These are phyloP conservation scores for Pomatostomus ruficeps DNA, from an alignment of 2,113 vertebrate species.

Conservation along the genomic window DNA sequence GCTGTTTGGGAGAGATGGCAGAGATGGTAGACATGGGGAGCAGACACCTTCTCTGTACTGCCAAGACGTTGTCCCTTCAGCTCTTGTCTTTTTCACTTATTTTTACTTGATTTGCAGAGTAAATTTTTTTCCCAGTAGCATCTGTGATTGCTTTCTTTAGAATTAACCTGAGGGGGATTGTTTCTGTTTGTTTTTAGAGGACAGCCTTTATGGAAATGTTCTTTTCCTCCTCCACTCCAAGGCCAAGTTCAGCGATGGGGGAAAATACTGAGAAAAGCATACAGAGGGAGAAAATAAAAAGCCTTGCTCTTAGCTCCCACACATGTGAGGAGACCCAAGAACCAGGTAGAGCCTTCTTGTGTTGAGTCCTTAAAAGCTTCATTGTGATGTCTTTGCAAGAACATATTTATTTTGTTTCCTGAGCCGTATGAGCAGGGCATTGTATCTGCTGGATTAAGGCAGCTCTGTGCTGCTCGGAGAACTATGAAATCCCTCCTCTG, in stretches of 20 bases:
- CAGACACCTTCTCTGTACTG: background rate
- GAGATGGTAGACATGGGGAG: background rate
- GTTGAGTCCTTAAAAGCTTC: conserved; percentile 50
- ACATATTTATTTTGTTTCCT: conserved; percentile 72
- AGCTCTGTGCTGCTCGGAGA: conserved; percentile 55
- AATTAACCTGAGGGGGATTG: background rate
- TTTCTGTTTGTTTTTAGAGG: background rate
- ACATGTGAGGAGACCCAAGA: background rate
- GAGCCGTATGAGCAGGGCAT: conserved; percentile 65
- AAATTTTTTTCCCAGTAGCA: background rate
- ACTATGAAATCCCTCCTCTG: conserved; percentile 52
- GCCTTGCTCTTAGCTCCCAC: background rate
- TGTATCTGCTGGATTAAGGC: conserved; percentile 58
- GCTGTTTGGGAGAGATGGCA: background rate
- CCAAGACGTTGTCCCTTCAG: background rate
- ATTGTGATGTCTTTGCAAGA: conserved; percentile 53
- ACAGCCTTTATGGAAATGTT: background rate
- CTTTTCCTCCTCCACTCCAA: background rate
- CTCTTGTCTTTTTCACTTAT: background rate
- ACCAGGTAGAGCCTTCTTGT: conserved; percentile 29
- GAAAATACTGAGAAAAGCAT: background rate
- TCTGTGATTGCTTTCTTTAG: background rate
- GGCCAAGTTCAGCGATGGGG: background rate
- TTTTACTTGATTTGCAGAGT: background rate
- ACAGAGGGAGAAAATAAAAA: background rate